Percentiles rank a stretch among this genome's conserved stretches.
Conservation (phyloP, 2,888 invertebrate genomes). For the Nomada goodeniana region DNA sequence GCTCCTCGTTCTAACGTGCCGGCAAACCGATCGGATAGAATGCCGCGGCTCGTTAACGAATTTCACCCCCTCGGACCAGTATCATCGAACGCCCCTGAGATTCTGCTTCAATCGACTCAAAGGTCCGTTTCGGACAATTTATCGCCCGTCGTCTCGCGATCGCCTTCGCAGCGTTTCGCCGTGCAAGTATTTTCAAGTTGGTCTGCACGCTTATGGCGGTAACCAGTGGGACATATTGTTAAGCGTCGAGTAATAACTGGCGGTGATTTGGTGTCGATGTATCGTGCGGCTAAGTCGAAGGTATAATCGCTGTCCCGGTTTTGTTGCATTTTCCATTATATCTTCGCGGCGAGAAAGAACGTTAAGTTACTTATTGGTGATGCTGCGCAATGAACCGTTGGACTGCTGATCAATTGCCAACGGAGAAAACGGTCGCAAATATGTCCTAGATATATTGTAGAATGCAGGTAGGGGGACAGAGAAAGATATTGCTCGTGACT, state of each 20-base stretch:
- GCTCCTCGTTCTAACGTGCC: background rate
- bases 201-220: too few relatives aligned
- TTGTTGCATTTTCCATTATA: too few relatives aligned
- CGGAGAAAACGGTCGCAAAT: constrained; percentile 63
- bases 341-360: constrained; percentile 30
- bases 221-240: background rate
- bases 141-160: background rate
- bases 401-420: constrained; percentile 61
- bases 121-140: background rate
- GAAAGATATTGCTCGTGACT: constrained; percentile 61
- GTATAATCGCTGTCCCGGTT: too few relatives aligned
- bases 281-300: too few relatives aligned
- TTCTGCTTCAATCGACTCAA: background rate
- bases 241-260: too few relatives aligned
- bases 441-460: constrained; percentile 56
- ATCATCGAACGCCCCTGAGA: background rate
- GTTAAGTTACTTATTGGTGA: constrained; percentile 44
- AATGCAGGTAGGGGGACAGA: constrained; percentile 56
- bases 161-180: too few relatives aligned
- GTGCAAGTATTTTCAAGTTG: background rate
- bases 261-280: too few relatives aligned
- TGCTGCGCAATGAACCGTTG: constrained; percentile 50
- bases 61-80: background rate
- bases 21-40: background rate
- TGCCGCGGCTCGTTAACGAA: constrained; percentile 22